These are phyloP conservation scores for Phymorhynchus buccinoides DNA, from an alignment of 1,140 invertebrate genomes.

Conservation along the genomic window DNA sequence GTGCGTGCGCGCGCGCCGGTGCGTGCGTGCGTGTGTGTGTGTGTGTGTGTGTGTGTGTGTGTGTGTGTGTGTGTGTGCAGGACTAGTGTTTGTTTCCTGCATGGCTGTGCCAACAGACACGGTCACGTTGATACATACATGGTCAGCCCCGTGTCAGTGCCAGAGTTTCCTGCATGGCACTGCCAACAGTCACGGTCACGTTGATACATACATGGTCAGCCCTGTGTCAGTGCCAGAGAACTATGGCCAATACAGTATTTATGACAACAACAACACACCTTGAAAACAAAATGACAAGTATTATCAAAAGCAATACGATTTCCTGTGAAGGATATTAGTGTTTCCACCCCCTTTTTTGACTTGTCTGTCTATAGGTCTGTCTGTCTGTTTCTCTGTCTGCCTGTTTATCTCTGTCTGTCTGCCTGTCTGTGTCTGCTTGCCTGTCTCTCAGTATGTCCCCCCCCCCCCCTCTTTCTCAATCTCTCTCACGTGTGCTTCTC, in stretches of 20 bases:
- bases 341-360: too few species aligned
- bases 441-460: too few species aligned
- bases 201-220: not conserved
- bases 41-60: constrained; percentile 31
- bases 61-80: not conserved
- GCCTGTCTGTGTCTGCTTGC: too few species aligned
- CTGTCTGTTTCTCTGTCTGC: not conserved
- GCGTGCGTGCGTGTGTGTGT: constrained; percentile 37
- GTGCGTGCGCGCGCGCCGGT: constrained; percentile 32
- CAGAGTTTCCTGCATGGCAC: not conserved
- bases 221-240: not conserved
- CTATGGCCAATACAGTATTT: too few species aligned
- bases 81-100: not conserved
- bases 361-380: constrained; percentile 30
- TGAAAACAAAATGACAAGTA: too few species aligned
- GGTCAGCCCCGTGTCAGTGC: not conserved
- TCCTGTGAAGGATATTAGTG: too few species aligned
- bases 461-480: too few species aligned
- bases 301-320: too few species aligned
- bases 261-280: too few species aligned
- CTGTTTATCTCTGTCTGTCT: not conserved
- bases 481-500: too few species aligned
- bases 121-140: not conserved
- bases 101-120: not conserved
- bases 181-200: not conserved